Conservation (phyloP, 30 jellyfish, hydroid and myxozoan species). For the Aurelia aurita region DNA sequence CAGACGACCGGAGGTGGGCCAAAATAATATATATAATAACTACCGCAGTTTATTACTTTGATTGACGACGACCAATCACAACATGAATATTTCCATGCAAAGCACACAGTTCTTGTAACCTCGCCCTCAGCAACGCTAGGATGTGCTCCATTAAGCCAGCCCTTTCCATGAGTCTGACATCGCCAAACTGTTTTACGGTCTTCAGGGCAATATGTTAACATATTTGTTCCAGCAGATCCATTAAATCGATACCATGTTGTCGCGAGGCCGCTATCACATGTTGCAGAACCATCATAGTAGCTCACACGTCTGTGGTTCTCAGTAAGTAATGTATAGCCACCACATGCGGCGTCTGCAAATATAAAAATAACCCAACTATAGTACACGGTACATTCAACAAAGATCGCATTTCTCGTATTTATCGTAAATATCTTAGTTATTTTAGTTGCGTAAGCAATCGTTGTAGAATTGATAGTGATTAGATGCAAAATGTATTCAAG, state of each 20-base stretch:
- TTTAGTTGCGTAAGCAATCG: no score
- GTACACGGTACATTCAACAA: no score
- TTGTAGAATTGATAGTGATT: no score
- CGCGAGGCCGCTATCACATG: neutral
- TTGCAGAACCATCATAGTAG: no score
- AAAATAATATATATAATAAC: neutral
- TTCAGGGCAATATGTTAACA: neutral
- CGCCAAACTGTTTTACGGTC: neutral
- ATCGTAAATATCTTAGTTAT: no score
- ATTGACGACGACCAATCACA: neutral
- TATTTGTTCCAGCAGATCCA: neutral
- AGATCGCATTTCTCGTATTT: no score
- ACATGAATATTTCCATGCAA: neutral
- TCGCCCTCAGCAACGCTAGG: neutral
- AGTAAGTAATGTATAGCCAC: no score
- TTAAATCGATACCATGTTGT: neutral
- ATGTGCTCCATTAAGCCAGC: slow-evolving; percentile 17
- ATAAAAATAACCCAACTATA: no score
- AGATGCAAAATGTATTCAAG: no score
- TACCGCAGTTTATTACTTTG: neutral
- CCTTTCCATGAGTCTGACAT: neutral
- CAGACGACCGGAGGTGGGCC: neutral
- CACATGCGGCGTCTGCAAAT: no score
- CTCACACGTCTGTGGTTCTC: no score
- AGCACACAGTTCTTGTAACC: neutral